These are phyloP conservation scores for Momotus momota DNA, from an alignment of 2,797 vertebrate species.

Conservation along the genomic window DNA sequence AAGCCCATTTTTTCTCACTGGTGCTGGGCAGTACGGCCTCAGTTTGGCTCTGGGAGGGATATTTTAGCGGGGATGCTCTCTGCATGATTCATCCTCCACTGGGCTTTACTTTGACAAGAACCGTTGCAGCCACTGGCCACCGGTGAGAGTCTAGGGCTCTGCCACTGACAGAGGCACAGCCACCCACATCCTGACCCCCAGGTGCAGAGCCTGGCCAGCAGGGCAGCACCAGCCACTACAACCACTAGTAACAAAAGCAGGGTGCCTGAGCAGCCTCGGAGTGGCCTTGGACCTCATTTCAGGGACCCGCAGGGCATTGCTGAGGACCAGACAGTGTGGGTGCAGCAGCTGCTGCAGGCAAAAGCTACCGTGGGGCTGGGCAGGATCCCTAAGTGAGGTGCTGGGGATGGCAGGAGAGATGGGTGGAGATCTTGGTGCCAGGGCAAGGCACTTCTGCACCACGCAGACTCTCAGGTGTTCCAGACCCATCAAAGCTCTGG, in stretches of 20 bases:
- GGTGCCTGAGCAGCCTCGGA: neutral
- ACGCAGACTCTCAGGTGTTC: neutral
- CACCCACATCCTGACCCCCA: too few relatives aligned
- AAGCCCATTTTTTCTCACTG: neutral
- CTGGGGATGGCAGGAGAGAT: neutral
- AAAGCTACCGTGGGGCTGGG: neutral
- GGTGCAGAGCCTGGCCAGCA: neutral
- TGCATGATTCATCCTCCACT: neutral
- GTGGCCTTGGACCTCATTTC: neutral
- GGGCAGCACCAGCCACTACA: neutral
- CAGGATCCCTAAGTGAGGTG: neutral
- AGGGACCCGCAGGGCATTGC: neutral
- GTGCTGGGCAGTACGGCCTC: neutral
- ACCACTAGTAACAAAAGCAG: neutral
- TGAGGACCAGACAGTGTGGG: neutral
- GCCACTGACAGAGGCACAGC: neutral
- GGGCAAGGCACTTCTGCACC: neutral
- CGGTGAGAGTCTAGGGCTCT: neutral
- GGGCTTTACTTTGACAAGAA: neutral
- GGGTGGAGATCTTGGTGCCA: neutral
- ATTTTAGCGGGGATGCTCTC: neutral
- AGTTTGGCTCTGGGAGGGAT: neutral
- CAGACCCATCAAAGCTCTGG: neutral
- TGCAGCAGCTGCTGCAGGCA: neutral
- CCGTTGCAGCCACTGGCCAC: neutral